Evolutionary conservation across 2,797 vertebrate genomes (phyloP), one percentile per base, ranked within the genome.

Genomic region (Hybognathus amarus): DNA sequence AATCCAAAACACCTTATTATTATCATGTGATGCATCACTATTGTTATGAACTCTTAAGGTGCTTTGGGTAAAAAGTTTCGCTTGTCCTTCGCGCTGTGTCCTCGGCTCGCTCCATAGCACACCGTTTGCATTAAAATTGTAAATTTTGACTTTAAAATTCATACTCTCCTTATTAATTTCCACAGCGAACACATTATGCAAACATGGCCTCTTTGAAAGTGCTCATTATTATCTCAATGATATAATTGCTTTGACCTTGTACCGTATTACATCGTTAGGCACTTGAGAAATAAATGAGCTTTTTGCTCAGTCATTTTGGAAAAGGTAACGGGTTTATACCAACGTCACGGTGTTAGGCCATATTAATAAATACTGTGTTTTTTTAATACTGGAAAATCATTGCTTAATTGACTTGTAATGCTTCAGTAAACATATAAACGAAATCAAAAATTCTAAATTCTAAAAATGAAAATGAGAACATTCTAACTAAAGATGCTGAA

Each of bases 171-270:
- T 82, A 38, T 76, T 75, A 20, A 64, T 75, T 66, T 75, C 70
- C 61, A 40, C 45, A 40, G 42, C 9, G 24, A 76, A 24, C 22
- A 18, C 71, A 42, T 82, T 82, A 76, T 67, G 80, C 80, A 76
- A 50, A 66, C 27, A 67, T 5, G 45, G 30, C 30, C n/a, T 66
- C 33, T 66, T 63, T 75, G 59, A 22, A 63, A 52, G 40, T 54
- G 40, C 70, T 52, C 54, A 71, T 73, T 74, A 73, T 64, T 50
- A 73, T 36, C 79, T 63, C 38, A 73, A 63, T 81, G 68, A 71
- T 71, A 64, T 54, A 40, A 75, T 75, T 82, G 71, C 45, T 76
- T 67, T 82, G 80, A 67, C 80, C 71, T 76, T 76, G 70, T 76
- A 61, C 56, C 9, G 3, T 11, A 74, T 40, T 76, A n/a, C 45